Evolutionary conservation across 1,140 invertebrate species (phyloP), one percentile per base, ranked within the genome.

Genomic region (Papilio polytes): DNA sequence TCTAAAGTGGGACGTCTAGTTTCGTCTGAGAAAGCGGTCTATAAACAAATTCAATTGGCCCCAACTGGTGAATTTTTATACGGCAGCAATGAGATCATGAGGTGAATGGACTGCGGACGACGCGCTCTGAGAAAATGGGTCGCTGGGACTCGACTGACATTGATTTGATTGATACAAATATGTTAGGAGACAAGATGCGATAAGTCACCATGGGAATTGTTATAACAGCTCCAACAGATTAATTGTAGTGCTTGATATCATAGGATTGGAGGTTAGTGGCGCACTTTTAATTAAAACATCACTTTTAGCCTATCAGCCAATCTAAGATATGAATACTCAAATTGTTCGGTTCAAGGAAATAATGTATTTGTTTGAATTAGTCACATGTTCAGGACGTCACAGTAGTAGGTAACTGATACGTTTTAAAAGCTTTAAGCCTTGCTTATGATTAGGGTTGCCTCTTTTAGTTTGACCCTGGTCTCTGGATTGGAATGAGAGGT

Each of bases 21-120:
- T 88, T 85, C 84, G 86, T 78, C 83, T 84, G 85, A 88, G 89
- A 92, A 91, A 92, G 89, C 86, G 86, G 88, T 85, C 87, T 81
- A 90, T 90, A 92, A 90, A 90, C 88, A 91, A 88, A 91, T 88
- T 89, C 89, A 91, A 91, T 94, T 93, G 91, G 84, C 89, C 87
- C 90, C 90, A 91, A 89, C 86, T 87, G 88, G 85, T 86, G 83
- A 90, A 85, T 87, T 93, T 94, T 93, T 94, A 92, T 94, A 92
- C 88, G 92, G 88, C 89, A 87, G 76, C 92, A 88, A 92, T 94
- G 91, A 93, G 90, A 92, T 94, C 92, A 94, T 91, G 90, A 88
- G 92, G 91, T 94, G 91, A 94, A 94, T 81, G 92, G 86, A 91
- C 92, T 90, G 44, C 86, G 85, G 84, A 76, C 76, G 82, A 85